These are phyloP conservation scores for Parnassius smintheus DNA, from an alignment of 2,888 invertebrate species.

Conservation along the genomic window DNA sequence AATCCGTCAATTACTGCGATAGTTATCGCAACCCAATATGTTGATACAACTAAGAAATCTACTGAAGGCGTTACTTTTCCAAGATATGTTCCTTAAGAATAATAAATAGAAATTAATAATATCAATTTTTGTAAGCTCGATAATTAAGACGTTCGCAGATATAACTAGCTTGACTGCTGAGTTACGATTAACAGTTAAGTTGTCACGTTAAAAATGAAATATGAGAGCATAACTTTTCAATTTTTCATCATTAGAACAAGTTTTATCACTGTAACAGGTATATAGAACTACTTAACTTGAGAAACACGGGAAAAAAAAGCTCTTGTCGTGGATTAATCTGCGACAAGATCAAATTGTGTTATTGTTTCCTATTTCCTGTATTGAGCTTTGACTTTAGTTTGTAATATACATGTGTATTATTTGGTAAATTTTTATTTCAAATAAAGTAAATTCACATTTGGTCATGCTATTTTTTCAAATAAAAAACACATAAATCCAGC, in stretches of 20 bases:
- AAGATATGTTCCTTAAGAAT: constrained; percentile 2
- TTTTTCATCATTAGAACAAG: background rate
- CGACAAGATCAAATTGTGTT: too few species aligned
- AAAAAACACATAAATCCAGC: too few species aligned
- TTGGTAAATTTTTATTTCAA: too few species aligned
- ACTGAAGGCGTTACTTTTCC: background rate
- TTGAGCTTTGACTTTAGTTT: too few species aligned
- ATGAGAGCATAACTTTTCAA: background rate
- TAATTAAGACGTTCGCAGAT: constrained; percentile 11
- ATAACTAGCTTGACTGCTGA: constrained; percentile 1
- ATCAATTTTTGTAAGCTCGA: constrained; percentile 1
- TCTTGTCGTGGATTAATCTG: too few species aligned
- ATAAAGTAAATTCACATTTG: too few species aligned
- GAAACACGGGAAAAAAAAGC: too few species aligned
- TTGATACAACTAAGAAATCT: constrained; percentile 5
- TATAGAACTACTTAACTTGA: too few species aligned
- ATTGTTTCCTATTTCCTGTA: too few species aligned
- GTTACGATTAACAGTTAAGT: constrained; percentile 3
- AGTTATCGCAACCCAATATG: constrained; percentile 11
- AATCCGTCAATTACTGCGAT: constrained; percentile 27
- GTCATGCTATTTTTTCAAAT: too few species aligned
- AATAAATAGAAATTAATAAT: background rate
- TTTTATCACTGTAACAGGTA: too few species aligned
- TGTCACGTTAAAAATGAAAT: constrained; percentile 7
- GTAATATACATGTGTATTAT: too few species aligned